A percentile compares a stretch with the other conserved stretches of the same genome.
These are phyloP conservation scores for Scaptomyza parva DNA, from an alignment of 2,888 invertebrate species.

Conservation along the genomic window DNA sequence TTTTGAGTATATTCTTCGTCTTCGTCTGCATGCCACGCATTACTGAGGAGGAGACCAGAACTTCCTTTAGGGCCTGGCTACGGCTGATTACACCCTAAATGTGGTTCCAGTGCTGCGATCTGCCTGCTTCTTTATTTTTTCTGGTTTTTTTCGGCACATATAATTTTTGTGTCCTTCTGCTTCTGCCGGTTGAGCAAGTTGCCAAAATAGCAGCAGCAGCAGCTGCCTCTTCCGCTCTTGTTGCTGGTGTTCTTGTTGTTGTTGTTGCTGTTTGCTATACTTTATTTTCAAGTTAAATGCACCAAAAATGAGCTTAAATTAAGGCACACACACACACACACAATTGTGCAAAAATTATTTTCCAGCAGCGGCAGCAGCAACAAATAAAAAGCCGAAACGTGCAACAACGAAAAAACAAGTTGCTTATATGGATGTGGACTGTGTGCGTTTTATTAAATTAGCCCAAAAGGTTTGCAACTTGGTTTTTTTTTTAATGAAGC, in stretches of 20 bases:
- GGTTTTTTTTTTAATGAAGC: constrained; percentile 50
- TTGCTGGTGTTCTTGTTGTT: constrained; percentile 10
- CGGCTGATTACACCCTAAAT: constrained; percentile 78
- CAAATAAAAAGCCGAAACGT: constrained; percentile 78
- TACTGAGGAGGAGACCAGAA: constrained; percentile 64
- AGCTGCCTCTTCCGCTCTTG: constrained; percentile 61
- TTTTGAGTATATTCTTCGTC: constrained; percentile 41
- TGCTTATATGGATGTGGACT: constrained; percentile 59
- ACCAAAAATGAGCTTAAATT: constrained; percentile 80
- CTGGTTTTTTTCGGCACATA: constrained; percentile 67
- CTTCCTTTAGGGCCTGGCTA: constrained; percentile 74
- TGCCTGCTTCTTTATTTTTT: constrained; percentile 15
- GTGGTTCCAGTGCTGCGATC: constrained; percentile 43
- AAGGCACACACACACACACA: constrained; percentile 66
- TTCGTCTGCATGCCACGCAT: constrained; percentile 74
- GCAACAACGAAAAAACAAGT: constrained; percentile 34
- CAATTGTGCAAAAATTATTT: constrained; percentile 72
- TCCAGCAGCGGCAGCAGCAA: constrained; percentile 63
- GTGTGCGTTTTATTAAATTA: constrained; percentile 61
- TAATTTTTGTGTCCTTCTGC: constrained; percentile 75
- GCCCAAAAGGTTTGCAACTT: constrained; percentile 55
- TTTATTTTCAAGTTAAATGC: constrained; percentile 77
- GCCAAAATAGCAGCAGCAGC: constrained; percentile 60
- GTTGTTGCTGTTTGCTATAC: constrained; percentile 39
- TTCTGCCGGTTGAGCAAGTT: constrained; percentile 65